phyloP scores from a whole-genome alignment of 2,888 invertebrate species.

The Drosophila cyrtoloma region DNA sequence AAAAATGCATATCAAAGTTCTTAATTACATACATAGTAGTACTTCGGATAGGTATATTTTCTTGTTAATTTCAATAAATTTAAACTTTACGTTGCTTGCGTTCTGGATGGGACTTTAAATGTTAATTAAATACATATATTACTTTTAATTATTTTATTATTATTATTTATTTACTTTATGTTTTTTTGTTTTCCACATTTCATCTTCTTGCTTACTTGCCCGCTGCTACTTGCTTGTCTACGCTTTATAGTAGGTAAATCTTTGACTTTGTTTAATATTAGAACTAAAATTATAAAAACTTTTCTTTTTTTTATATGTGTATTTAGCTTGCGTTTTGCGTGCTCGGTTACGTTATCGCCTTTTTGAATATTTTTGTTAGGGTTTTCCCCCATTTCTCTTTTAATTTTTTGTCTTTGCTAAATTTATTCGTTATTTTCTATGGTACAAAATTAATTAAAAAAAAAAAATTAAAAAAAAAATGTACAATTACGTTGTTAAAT shows the following conservation, averaged over 20 bases:
- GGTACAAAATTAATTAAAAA: conserved; percentile 32
- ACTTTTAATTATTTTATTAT: conserved; percentile 8
- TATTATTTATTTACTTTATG: conserved; percentile 6
- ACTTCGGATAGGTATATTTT: conserved; percentile 51
- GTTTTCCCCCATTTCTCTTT: background rate
- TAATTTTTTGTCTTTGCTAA: conserved; percentile 11
- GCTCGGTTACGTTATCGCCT: conserved; percentile 33
- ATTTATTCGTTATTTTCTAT: conserved; percentile 26
- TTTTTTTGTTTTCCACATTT: conserved; percentile 6
- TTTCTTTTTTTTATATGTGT: conserved; percentile 26
- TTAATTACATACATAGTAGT: conserved; percentile 55
- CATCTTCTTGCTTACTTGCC: conserved; percentile 32
- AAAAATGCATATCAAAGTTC: conserved; percentile 80
- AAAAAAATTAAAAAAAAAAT: background rate
- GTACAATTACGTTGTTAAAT: conserved; percentile 9
- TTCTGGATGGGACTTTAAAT: conserved; percentile 55
- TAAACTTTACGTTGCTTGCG: conserved; percentile 34
- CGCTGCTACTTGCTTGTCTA: conserved; percentile 54
- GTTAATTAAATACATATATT: conserved; percentile 39
- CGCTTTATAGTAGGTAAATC: conserved; percentile 58
- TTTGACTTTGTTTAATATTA: conserved; percentile 73
- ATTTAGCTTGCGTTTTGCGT: conserved; percentile 38
- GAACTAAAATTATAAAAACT: conserved; percentile 69
- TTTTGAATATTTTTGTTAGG: conserved; percentile 24
- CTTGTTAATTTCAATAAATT: conserved; percentile 34